Percentiles rank a stretch among this genome's conserved stretches.
phyloP scores from a whole-genome alignment of 2,888 invertebrate genomes.

The Mycalesis mineus region DNA sequence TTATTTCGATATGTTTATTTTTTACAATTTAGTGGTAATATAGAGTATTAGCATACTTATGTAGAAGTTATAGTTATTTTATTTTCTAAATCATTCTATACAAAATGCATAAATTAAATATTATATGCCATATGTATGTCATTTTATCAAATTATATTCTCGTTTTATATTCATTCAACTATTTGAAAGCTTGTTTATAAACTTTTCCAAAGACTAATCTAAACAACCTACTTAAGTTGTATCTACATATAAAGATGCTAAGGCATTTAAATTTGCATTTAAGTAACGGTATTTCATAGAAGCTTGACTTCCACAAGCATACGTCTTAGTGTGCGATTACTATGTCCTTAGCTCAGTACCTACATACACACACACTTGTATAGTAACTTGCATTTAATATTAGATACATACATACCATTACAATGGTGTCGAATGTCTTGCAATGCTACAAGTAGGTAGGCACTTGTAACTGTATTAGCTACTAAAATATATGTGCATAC shows the following conservation, averaged over 20 bases:
- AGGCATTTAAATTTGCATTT: conserved; percentile 23
- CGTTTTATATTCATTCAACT: background rate
- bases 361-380: conserved; percentile 17
- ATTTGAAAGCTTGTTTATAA: background rate
- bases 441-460: background rate
- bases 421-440: background rate
- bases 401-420: background rate
- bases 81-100: too few species aligned
- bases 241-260: background rate
- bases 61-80: too few species aligned
- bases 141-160: background rate
- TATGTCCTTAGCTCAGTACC: conserved; percentile 24
- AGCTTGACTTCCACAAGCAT: conserved; percentile 17
- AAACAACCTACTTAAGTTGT: background rate
- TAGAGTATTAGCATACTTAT: too few species aligned
- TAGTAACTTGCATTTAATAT: conserved; percentile 5
- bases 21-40: too few species aligned
- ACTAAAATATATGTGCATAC: too few species aligned
- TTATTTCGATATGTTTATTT: too few species aligned
- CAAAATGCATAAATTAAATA: too few species aligned
- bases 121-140: too few species aligned
- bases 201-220: background rate
- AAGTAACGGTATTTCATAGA: conserved; percentile 30
- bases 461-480: background rate
- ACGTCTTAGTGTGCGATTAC: conserved; percentile 29